Evolutionary conservation across 2,113 vertebrate species (phyloP).

Genomic region (Chaetops frenatus): DNA sequence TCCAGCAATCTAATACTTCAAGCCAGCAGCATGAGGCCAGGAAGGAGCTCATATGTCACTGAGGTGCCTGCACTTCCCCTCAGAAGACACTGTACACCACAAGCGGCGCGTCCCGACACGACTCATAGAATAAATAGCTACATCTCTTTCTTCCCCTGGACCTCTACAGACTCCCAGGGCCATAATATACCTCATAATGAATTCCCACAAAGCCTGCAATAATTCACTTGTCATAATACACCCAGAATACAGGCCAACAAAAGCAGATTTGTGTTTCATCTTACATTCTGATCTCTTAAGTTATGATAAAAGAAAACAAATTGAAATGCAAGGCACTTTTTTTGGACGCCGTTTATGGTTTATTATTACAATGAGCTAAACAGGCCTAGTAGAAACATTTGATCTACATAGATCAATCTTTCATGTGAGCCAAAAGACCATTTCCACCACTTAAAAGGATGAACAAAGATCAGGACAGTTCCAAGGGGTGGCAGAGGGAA

Average conservation of each 20-base stretch:
- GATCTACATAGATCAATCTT: background rate
- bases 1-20: background rate
- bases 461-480: background rate
- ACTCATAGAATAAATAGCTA: background rate
- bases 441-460: background rate
- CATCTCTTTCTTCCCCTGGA: background rate
- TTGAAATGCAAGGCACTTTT: conserved; percentile 6
- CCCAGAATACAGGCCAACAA: conserved; percentile 17
- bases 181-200: background rate
- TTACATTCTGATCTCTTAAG: conserved; percentile 16
- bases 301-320: conserved; percentile 50
- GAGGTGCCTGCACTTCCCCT: background rate
- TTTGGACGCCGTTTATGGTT: background rate
- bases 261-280: conserved; percentile 47
- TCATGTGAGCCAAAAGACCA: background rate
- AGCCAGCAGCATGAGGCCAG: background rate
- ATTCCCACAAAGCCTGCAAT: conserved; percentile 24
- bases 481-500: background rate
- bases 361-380: conserved; percentile 10
- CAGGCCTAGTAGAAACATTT: conserved; percentile 7
- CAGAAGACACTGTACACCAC: background rate
- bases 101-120: accelerated
- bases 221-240: conserved; percentile 37
- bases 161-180: background rate
- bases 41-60: background rate